Percentiles rank a stretch among this genome's conserved stretches.
Evolutionary conservation across 2,113 vertebrate genomes (phyloP).

Genomic region (Peromyscus maniculatus): DNA sequence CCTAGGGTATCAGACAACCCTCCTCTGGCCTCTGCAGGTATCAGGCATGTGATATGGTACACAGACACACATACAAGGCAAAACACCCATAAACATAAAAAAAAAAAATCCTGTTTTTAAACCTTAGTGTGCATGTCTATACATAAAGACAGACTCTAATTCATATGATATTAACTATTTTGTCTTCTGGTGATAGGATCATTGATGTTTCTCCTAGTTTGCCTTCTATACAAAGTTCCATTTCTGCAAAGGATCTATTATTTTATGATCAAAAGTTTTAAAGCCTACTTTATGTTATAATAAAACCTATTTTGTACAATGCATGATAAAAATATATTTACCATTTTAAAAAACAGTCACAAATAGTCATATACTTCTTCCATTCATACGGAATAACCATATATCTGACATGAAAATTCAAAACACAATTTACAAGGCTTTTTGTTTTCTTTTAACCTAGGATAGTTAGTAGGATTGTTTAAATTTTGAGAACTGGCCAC

Average conservation of each 20-base stretch:
- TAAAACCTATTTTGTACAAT: not conserved
- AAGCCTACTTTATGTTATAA: not conserved
- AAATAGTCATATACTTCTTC: constrained; percentile 31
- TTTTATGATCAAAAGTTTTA: not conserved
- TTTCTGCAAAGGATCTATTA: constrained; percentile 3
- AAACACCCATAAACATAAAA: not conserved
- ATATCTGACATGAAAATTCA: constrained; percentile 11
- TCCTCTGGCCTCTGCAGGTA: not conserved
- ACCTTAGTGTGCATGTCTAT: not conserved
- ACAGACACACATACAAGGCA: not conserved
- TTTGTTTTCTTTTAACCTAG: not conserved
- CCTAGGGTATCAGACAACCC: not conserved
- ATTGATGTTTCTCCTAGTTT: constrained; percentile 3
- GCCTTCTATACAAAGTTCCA: not conserved
- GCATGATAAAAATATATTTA: not conserved
- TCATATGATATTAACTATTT: constrained; percentile 44
- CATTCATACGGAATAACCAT: not conserved
- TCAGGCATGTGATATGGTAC: not conserved
- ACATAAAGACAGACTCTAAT: not conserved
- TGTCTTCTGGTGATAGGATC: not conserved
- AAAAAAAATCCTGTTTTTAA: constrained; percentile 20
- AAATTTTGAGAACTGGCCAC: constrained; percentile 45
- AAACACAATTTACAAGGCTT: constrained; percentile 44
- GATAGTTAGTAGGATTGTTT: not conserved
- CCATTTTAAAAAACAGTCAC: constrained; percentile 50